Evolutionary conservation across 2,888 invertebrate species (phyloP).

Genomic region (Isotomurus palustris): DNA sequence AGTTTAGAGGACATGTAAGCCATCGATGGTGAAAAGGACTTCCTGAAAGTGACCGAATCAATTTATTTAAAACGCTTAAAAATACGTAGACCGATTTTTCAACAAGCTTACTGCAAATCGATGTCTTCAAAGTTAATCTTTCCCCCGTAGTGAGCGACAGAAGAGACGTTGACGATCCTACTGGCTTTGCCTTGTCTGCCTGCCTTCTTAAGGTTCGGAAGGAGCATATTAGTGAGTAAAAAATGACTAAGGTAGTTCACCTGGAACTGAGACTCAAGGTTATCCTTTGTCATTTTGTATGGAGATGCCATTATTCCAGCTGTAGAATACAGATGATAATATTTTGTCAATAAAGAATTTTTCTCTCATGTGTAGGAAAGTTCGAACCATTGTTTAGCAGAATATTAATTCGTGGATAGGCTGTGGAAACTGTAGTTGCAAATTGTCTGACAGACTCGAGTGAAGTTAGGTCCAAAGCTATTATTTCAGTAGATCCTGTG

Average conservation of each 20-base stretch:
- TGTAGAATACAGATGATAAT: slow-evolving; percentile 49
- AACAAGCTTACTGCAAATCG: slow-evolving; percentile 58
- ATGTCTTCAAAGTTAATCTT: slow-evolving; percentile 72
- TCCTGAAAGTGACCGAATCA: slow-evolving; percentile 16
- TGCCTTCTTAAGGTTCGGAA: slow-evolving; percentile 66
- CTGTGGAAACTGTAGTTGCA: slow-evolving; percentile 61
- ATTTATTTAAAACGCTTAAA: not conserved
- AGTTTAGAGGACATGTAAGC: slow-evolving; percentile 85
- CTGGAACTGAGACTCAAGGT: slow-evolving; percentile 80
- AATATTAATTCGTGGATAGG: slow-evolving; percentile 64
- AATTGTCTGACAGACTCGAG: slow-evolving; percentile 71
- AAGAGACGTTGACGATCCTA: slow-evolving; percentile 80
- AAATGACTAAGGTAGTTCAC: slow-evolving; percentile 85
- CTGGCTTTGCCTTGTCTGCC: slow-evolving; percentile 56
- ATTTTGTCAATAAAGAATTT: not conserved
- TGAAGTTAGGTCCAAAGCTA: slow-evolving; percentile 69
- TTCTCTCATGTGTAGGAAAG: not conserved
- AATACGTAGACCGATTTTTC: not conserved
- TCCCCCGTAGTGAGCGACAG: slow-evolving; percentile 71
- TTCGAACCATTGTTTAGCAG: slow-evolving; percentile 70
- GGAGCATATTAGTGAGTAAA: slow-evolving; percentile 70
- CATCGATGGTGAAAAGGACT: slow-evolving; percentile 43
- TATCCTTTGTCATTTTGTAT: slow-evolving; percentile 70
- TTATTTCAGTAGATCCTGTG: slow-evolving; percentile 63
- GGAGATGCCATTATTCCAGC: slow-evolving; percentile 89